Percentiles rank a stretch among this genome's conserved stretches.
These are phyloP conservation scores for Sphaerophoria taeniata DNA, from an alignment of 2,888 invertebrate genomes.

Conservation along the genomic window DNA sequence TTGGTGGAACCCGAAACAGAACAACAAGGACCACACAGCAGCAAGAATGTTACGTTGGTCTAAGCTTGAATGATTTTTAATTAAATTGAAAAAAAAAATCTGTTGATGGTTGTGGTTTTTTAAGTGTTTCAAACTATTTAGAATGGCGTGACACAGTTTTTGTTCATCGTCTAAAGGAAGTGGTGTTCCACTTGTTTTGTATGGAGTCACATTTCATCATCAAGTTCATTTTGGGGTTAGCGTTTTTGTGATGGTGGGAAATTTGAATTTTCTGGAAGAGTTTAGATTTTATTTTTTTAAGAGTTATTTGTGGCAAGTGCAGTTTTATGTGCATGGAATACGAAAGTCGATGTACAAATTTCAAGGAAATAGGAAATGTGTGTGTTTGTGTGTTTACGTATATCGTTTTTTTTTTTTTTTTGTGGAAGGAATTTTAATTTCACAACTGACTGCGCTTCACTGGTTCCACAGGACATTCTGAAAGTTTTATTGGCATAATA, in stretches of 20 bases:
- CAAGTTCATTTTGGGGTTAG: constrained; percentile 17
- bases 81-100: constrained; percentile 54
- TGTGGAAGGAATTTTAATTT: no score
- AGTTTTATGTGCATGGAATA: not conserved
- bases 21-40: constrained; percentile 51
- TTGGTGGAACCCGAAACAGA: not conserved
- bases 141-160: not conserved
- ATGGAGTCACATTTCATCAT: constrained; percentile 17
- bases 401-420: no score
- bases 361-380: no score
- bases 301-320: no score
- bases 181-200: constrained; percentile 22
- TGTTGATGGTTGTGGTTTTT: not conserved
- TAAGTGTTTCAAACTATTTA: constrained; percentile 15
- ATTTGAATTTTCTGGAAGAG: not conserved
- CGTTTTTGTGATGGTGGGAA: constrained; percentile 22
- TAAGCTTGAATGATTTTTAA: constrained; percentile 60
- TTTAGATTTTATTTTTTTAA: not conserved
- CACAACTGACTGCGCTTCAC: no score
- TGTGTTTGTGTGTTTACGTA: no score
- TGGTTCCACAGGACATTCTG: no score
- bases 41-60: not conserved
- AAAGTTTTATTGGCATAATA: no score
- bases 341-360: no score
- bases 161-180: constrained; percentile 7